A percentile compares a stretch with the other conserved stretches of the same genome.
Conservation (phyloP, 2,888 invertebrate genomes). For the Isoperla grammatica region DNA sequence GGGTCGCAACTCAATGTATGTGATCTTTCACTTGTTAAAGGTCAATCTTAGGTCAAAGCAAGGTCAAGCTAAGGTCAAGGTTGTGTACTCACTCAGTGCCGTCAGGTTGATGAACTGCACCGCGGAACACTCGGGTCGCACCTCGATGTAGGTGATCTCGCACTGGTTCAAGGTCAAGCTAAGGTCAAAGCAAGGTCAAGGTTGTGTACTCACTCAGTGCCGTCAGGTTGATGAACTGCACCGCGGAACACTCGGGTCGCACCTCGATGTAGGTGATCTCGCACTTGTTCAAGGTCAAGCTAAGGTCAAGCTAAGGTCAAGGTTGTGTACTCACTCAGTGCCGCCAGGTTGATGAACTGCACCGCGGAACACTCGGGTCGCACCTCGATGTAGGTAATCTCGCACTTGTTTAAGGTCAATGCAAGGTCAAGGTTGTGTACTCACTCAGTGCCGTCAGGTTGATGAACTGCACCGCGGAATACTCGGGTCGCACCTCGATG, state of each 20-base stretch:
- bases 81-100: too few species aligned
- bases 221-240: slow-evolving; percentile 71
- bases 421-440: too few species aligned
- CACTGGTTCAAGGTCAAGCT: slow-evolving; percentile 75
- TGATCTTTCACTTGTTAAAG: slow-evolving; percentile 80
- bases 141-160: slow-evolving; percentile 75
- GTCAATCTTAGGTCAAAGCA: too few species aligned
- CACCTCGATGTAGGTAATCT: slow-evolving; percentile 74
- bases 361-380: slow-evolving; percentile 74
- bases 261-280: slow-evolving; percentile 78
- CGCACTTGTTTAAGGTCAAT: slow-evolving; percentile 76
- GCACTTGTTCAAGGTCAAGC: slow-evolving; percentile 72
- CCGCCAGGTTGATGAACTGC: slow-evolving; percentile 71
- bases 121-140: slow-evolving; percentile 71
- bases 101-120: slow-evolving; percentile 74
- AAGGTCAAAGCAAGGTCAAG: too few species aligned
- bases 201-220: too few species aligned
- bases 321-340: slow-evolving; percentile 71
- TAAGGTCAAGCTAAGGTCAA: too few species aligned
- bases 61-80: too few species aligned
- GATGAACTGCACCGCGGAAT: slow-evolving; percentile 74
- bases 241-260: slow-evolving; percentile 71
- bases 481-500: slow-evolving; percentile 69
- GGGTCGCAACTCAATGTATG: slow-evolving; percentile 71
- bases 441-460: slow-evolving; percentile 71